Conservation (phyloP, 2,797 vertebrate species). For the Mormyrus proboscirostris region DNA sequence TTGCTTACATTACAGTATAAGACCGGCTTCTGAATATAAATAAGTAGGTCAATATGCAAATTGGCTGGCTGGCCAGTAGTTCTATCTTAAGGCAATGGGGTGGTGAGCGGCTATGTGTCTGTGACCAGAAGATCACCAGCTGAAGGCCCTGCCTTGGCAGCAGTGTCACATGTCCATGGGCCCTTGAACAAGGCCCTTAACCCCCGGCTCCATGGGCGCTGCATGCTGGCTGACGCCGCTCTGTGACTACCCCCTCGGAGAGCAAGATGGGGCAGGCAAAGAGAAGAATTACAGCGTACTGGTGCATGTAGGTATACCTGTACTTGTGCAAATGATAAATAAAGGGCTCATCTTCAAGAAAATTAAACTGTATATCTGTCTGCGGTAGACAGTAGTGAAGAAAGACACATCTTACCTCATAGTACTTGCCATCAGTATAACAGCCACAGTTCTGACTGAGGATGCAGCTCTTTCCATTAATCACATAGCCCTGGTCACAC, state of each 20-base stretch:
- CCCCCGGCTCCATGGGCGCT: neutral
- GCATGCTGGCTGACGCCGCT: neutral
- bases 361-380: neutral
- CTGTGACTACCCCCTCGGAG: neutral
- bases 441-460: constrained; percentile 92
- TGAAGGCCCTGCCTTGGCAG: neutral
- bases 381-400: neutral
- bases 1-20: neutral
- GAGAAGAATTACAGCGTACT: neutral
- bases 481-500: constrained; percentile 88
- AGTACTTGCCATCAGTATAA: constrained; percentile 91
- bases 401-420: constrained; percentile 65
- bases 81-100: neutral
- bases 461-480: constrained; percentile 90
- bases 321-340: neutral
- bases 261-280: neutral
- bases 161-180: neutral
- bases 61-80: neutral
- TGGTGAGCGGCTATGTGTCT: neutral
- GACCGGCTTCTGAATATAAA: neutral
- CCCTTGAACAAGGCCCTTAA: neutral
- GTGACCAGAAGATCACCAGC: neutral
- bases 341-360: neutral
- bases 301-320: neutral
- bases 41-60: neutral